A percentile compares a stretch with the other conserved stretches of the same genome.
phyloP scores from a whole-genome alignment of 2,888 invertebrate species.

The Acholoe squamosa region DNA sequence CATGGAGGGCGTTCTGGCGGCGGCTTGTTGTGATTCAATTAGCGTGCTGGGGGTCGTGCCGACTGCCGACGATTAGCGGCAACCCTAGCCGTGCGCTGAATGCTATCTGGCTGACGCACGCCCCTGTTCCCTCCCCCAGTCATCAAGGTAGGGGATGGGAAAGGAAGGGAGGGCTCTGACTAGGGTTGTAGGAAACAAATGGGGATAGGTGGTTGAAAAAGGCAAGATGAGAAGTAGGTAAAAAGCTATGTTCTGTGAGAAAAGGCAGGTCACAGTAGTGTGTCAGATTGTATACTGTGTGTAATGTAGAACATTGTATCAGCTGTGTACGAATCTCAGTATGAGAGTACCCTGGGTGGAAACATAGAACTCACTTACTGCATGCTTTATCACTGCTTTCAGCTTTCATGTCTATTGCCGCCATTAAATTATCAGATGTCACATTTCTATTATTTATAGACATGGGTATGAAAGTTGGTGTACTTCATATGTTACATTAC shows the following conservation, averaged over 20 bases:
- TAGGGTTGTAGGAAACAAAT: not conserved
- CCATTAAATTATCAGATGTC: no score
- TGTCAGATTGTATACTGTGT: no score
- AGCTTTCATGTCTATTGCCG: no score
- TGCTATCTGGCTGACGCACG: not conserved
- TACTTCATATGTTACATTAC: no score
- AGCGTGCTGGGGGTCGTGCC: not conserved
- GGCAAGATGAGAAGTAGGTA: not conserved
- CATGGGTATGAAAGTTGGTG: no score
- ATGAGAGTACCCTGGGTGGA: no score
- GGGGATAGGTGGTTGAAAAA: not conserved
- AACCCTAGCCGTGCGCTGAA: constrained; percentile 1
- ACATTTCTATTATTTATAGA: no score
- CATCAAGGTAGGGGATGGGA: not conserved
- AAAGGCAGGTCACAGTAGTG: not conserved
- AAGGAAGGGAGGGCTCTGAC: not conserved
- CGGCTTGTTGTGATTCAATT: constrained; percentile 26
- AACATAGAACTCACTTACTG: no score
- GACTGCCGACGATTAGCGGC: not conserved
- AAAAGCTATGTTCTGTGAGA: not conserved
- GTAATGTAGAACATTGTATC: no score
- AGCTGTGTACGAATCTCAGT: no score
- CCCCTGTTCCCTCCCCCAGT: not conserved
- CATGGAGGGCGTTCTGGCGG: not conserved
- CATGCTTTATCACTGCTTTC: no score